Evolutionary conservation across 2,797 vertebrate genomes (phyloP), one percentile per base, ranked within the genome.

Genomic region (Galago senegalensis): DNA sequence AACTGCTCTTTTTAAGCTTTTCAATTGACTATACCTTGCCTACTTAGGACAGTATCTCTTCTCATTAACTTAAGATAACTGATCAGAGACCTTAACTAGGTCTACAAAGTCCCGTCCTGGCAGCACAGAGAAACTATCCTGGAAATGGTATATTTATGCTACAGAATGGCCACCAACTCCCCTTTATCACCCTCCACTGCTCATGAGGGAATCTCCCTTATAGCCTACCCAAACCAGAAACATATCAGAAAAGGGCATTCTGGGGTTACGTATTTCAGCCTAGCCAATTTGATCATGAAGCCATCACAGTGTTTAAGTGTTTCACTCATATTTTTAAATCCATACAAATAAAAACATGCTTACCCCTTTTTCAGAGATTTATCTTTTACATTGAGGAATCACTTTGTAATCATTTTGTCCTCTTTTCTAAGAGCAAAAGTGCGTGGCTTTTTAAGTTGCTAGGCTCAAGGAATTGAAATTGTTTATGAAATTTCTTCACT

Each of bases 221-320:
- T 37, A 16, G 31, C 27, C n/a, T 1, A 27, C 9, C 0, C 20
- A 49, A 11, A n/a, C 20, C 5, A 69, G 85, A 80, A 37, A 37
- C 3, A 34, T 10, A 25, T 0, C 5, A 29, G 31, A 58, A 49
- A 76, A 76, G n/a, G 21, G 16, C 2, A 1, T 18, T 16, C 43
- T 20, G 37, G 23, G 16, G 21, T 10, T 83, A 4, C 16, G 7
- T 1, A 8, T 1, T 2, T 27, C 7, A 9, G 27, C 29, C 9
- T n/a, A 0, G 1, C 14, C 17, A 23, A 0, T 0, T 11, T 13
- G 37, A 53, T 56, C 0, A 4, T 8, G 31, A 81, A 60, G 20
- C 17, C 10, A 4, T 58, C 37, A 12, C 4, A 7, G 6, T 0
- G 7, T 40, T 46, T 2, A 3, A 80, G 18, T 8, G n/a, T 46